Conservation (phyloP, 2,888 invertebrate species). For the Uloborus plumipes region DNA sequence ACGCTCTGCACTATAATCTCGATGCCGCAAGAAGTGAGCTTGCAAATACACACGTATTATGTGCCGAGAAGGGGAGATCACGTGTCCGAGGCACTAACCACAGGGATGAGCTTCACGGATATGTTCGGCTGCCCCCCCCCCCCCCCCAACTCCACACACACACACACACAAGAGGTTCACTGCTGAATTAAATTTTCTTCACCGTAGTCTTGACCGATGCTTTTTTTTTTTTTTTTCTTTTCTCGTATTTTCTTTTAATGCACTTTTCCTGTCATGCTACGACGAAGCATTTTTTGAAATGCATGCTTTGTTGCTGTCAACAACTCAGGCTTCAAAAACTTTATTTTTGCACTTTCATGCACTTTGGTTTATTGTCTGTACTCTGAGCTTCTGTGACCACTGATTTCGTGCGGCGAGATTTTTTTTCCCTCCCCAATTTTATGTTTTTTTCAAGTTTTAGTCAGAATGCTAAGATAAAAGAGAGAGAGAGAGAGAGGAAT, state of each 20-base stretch:
- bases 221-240: no score
- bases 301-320: no score
- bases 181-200: slow-evolving; percentile 19
- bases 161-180: background rate
- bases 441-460: no score
- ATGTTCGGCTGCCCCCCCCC: slow-evolving; percentile 23
- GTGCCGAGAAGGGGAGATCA: slow-evolving; percentile 31
- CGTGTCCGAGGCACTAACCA: slow-evolving; percentile 34
- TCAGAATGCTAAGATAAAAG: no score
- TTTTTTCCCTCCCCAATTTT: no score
- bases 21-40: slow-evolving; percentile 43
- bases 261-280: no score
- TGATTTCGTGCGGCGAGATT: slow-evolving; percentile 16
- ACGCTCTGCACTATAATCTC: slow-evolving; percentile 50
- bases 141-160: background rate
- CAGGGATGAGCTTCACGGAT: slow-evolving; percentile 50
- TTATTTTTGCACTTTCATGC: no score
- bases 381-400: background rate
- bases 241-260: background rate
- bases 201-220: slow-evolving; percentile 13
- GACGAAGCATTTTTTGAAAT: no score
- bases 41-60: slow-evolving; percentile 32
- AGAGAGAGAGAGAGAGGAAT: no score
- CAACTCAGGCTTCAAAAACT: background rate
- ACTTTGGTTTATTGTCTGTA: slow-evolving; percentile 3